These are phyloP conservation scores for Alentia gelatinosa DNA, from an alignment of 2,888 invertebrate species.

Conservation along the genomic window DNA sequence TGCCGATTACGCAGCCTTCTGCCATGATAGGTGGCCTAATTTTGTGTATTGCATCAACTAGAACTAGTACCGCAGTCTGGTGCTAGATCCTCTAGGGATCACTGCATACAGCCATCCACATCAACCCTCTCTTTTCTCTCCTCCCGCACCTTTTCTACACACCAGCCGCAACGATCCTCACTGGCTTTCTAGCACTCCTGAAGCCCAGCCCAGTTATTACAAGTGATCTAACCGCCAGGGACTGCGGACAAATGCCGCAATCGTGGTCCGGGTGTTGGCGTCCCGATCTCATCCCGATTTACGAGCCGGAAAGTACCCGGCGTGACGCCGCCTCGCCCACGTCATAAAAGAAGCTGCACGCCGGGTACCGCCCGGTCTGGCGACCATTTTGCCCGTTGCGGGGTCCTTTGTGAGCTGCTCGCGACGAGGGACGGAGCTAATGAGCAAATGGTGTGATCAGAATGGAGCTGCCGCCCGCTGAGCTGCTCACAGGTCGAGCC, in stretches of 20 bases:
- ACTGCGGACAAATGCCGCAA: not conserved
- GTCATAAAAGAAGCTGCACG: not conserved
- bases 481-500: not conserved
- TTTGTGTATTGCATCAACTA: too few relatives aligned
- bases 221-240: not conserved
- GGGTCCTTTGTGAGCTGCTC: constrained; percentile 15
- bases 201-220: not conserved
- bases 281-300: not conserved
- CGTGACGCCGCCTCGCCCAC: not conserved
- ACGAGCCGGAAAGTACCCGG: not conserved
- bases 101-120: too few relatives aligned
- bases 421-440: not conserved
- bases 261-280: not conserved
- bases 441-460: constrained; percentile 22
- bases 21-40: too few relatives aligned
- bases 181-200: not conserved
- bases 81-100: too few relatives aligned
- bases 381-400: not conserved
- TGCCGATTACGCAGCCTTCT: too few relatives aligned
- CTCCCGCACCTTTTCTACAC: too few relatives aligned
- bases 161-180: not conserved
- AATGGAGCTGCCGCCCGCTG: not conserved
- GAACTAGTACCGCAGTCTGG: too few relatives aligned
- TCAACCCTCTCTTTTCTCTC: too few relatives aligned
- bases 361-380: not conserved